These are phyloP conservation scores for Salvelinus fontinalis DNA, from an alignment of 2,113 vertebrate species.

Conservation along the genomic window DNA sequence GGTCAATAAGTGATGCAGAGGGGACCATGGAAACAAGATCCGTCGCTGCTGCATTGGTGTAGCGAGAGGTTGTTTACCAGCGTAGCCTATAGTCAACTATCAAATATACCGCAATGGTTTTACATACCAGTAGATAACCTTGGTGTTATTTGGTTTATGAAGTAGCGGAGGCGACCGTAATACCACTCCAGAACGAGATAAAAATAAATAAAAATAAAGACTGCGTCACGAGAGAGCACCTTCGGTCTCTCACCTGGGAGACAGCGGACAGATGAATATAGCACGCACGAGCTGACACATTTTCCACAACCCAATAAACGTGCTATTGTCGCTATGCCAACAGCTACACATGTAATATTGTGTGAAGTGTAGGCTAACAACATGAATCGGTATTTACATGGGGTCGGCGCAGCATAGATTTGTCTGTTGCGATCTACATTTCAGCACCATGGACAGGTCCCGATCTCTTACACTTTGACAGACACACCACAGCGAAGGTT, in stretches of 20 bases:
- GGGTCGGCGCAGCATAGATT: neutral
- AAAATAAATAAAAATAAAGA: constrained; percentile 3
- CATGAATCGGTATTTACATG: neutral
- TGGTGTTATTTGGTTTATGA: neutral
- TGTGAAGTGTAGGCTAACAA: neutral
- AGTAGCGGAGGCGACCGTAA: neutral
- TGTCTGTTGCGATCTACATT: constrained; percentile 8
- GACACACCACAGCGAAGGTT: neutral
- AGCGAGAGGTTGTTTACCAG: constrained; percentile 15
- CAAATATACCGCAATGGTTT: neutral
- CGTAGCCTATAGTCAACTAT: neutral
- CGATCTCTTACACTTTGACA: neutral
- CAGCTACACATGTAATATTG: constrained; percentile 9
- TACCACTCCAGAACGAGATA: neutral
- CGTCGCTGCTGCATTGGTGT: constrained; percentile 17
- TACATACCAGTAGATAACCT: neutral
- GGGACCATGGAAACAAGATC: constrained; percentile 14
- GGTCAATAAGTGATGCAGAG: constrained; percentile 47
- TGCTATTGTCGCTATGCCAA: constrained; percentile 13
- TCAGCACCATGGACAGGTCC: constrained; percentile 68
- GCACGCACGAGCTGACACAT: constrained; percentile 63
- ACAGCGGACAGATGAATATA: constrained; percentile 57
- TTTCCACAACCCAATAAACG: constrained; percentile 59
- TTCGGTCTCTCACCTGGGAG: constrained; percentile 51
- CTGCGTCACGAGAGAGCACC: constrained; percentile 54